phyloP scores from a whole-genome alignment of 2,113 vertebrate genomes.

The Microcebus tavaratra region DNA sequence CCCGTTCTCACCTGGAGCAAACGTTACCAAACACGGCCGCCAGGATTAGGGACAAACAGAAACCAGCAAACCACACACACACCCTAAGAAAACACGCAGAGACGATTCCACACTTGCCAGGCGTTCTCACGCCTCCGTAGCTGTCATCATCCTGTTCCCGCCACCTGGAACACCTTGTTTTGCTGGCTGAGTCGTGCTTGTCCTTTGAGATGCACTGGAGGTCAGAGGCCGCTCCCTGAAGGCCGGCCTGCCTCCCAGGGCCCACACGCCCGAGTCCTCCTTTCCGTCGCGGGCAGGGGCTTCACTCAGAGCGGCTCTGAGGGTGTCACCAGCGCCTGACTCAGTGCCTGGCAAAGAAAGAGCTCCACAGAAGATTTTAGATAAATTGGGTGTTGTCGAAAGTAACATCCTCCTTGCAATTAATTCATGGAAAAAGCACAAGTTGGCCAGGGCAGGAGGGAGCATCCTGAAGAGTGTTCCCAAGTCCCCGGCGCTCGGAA shows the following conservation, averaged over 20 bases:
- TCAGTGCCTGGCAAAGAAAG: not conserved
- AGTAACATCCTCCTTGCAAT: not conserved
- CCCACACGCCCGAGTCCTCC: fast-evolving
- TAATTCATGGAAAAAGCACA: not conserved
- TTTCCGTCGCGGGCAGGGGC: fast-evolving
- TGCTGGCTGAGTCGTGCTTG: not conserved
- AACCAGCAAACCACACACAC: not conserved
- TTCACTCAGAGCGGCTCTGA: not conserved
- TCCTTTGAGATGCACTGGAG: not conserved
- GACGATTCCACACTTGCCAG: not conserved
- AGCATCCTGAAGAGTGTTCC: not conserved
- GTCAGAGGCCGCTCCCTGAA: not conserved
- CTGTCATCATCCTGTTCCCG: not conserved
- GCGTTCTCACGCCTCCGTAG: not conserved
- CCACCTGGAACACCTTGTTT: not conserved
- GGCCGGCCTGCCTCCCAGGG: not conserved
- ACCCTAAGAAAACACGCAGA: not conserved
- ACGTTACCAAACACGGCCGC: not conserved
- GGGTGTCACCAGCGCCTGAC: fast-evolving
- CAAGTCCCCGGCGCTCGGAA: not conserved
- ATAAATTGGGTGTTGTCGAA: not conserved
- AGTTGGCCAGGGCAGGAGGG: not conserved
- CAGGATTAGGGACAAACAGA: not conserved
- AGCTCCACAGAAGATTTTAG: not conserved
- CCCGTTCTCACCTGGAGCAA: not conserved